Percentiles rank a stretch among this genome's conserved stretches.
Conservation (phyloP, 2,888 invertebrate genomes). For the Lepas anatifera region DNA sequence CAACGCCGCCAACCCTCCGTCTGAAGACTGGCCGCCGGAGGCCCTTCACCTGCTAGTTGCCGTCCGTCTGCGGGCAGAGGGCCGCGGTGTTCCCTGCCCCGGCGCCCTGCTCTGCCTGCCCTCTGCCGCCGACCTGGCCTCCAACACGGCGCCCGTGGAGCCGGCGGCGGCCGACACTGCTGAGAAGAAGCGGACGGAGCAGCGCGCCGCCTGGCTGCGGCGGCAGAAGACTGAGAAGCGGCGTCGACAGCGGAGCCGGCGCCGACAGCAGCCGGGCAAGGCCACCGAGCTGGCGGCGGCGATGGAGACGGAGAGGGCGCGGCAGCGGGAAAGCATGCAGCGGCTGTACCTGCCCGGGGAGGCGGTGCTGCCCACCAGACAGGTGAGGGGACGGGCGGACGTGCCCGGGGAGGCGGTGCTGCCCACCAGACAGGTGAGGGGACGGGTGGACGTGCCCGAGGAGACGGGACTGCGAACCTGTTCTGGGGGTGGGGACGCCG, state of each 20-base stretch:
- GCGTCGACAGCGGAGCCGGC: background rate
- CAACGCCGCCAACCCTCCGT: background rate
- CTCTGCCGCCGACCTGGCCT: constrained; percentile 27
- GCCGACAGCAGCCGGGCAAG: background rate
- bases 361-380: background rate
- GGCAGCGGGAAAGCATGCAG: background rate
- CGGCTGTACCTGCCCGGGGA: background rate
- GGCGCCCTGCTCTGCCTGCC: background rate
- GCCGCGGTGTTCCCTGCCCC: constrained; percentile 7
- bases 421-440: background rate
- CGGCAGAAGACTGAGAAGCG: background rate
- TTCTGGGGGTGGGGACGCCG: no score
- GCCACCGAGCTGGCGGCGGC: background rate
- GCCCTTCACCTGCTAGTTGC: constrained; percentile 33
- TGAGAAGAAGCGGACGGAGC: background rate
- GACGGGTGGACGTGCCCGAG: background rate
- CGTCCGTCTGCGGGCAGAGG: constrained; percentile 6
- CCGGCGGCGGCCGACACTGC: background rate
- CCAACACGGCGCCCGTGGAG: background rate
- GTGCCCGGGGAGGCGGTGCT: background rate
- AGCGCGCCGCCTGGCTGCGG: background rate
- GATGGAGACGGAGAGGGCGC: background rate
- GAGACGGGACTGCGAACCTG: background rate
- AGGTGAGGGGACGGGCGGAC: background rate
- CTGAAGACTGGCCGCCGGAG: background rate